phyloP scores from a whole-genome alignment of 2,888 invertebrate species.

The Ennomos fuscantarius region DNA sequence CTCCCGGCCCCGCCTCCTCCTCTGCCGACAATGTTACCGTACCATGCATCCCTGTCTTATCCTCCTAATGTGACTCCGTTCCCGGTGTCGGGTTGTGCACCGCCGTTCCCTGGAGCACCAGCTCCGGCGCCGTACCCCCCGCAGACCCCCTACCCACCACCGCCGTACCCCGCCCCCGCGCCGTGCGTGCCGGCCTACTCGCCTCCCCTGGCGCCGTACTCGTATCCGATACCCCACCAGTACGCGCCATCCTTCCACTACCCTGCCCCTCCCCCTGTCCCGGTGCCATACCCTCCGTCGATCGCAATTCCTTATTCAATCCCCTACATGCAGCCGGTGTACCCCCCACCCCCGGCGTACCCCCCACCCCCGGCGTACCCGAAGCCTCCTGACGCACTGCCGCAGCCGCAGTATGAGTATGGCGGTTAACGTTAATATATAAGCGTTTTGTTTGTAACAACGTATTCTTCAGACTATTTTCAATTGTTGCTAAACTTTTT shows the following conservation, averaged over 20 bases:
- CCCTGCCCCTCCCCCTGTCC: constrained; percentile 7
- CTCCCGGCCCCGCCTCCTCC: constrained; percentile 27
- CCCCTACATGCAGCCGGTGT: constrained; percentile 12
- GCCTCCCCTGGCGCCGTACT: constrained; percentile 32
- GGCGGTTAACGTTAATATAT: not conserved
- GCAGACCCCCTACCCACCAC: constrained; percentile 23
- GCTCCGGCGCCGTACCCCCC: constrained; percentile 10
- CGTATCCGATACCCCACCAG: constrained; percentile 19
- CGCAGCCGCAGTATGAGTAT: constrained; percentile 27
- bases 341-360: constrained; percentile 7
- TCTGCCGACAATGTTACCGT: constrained; percentile 15
- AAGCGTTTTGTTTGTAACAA: too few relatives aligned
- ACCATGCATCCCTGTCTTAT: constrained; percentile 29
- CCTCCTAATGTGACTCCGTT: constrained; percentile 18
- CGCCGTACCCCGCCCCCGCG: constrained; percentile 1
- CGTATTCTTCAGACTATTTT: too few relatives aligned
- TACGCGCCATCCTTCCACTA: constrained; percentile 15
- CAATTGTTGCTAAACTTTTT: too few relatives aligned
- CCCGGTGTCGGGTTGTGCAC: constrained; percentile 3
- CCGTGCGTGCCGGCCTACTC: constrained; percentile 33
- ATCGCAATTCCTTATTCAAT: constrained; percentile 3
- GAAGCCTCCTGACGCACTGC: constrained; percentile 22
- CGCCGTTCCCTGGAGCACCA: constrained; percentile 11
- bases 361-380: constrained; percentile 15
- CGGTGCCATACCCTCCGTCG: constrained; percentile 10